Evolutionary conservation across 2,888 invertebrate species (phyloP).

Genomic region (Helobdella robusta): DNA sequence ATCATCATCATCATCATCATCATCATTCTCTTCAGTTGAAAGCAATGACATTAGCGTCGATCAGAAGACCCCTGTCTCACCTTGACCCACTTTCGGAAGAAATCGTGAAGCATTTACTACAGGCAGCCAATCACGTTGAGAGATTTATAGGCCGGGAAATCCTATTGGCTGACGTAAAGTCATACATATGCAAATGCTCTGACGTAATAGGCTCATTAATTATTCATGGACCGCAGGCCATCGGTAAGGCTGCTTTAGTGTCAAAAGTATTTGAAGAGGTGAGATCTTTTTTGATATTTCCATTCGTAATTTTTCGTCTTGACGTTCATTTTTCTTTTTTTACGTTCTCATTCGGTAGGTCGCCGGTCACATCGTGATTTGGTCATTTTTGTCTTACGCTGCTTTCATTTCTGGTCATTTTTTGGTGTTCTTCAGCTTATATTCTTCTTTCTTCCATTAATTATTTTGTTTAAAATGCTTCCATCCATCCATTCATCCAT

Average conservation of each 20-base stretch:
- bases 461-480: too few species aligned
- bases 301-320: too few species aligned
- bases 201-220: constrained; percentile 37
- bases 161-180: constrained; percentile 34
- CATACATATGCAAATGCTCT: constrained; percentile 37
- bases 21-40: background rate
- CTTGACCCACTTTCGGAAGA: constrained; percentile 26
- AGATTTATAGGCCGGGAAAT: constrained; percentile 35
- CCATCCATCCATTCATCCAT: too few species aligned
- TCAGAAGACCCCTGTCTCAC: background rate
- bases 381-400: too few species aligned
- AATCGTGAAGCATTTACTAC: constrained; percentile 30
- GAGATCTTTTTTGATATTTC: too few species aligned
- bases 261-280: constrained; percentile 12
- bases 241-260: constrained; percentile 14
- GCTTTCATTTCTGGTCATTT: too few species aligned
- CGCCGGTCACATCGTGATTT: too few species aligned
- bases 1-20: background rate
- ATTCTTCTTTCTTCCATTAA: too few species aligned
- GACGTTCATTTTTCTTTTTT: too few species aligned
- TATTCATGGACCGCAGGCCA: constrained; percentile 14
- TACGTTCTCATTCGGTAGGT: too few species aligned
- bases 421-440: too few species aligned
- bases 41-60: too few species aligned
- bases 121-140: constrained; percentile 12